Base-by-base conservation (phyloP, 2,888 invertebrate species). In the Abrostola triplasia region DNA sequence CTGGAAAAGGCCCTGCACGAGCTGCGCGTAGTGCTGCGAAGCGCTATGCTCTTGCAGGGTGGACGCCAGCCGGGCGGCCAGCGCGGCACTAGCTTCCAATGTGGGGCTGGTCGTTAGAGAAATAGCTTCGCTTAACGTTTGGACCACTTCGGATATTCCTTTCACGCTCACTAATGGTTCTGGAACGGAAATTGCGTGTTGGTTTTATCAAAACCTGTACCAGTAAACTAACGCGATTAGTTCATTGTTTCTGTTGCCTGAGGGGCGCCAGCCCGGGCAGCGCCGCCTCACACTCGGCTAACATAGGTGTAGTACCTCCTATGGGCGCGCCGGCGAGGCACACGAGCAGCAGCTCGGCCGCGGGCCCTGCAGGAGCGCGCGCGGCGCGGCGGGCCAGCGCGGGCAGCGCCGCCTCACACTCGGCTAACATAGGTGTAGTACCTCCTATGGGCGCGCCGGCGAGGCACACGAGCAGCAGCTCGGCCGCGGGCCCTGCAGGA, bases 121-220 rank as follows among this genome's bases (percentile, higher is more conserved):
- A 0, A 65, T 36, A 24, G 72, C 55, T 13, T 7, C 9, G 56
- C 51, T 35, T 0, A 67, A 36, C 50, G 40, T 48, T 6, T 50
- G 12, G 59, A 67, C 9, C 38, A 85, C 77, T 0, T 49, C 47
- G 0, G 70, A 38, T 10, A 84, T 81, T 4, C 82, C 77, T 0
- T 51, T 59, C 0, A 51, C 51, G 67, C 84, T 82, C 38, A 85
- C 78, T 42, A 85, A 53, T 38, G 83, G 62, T 35, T 88, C 89
- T 89, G 80, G 0, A 62, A 73, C 6, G 49, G 1, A 0, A 10
- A 2, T 13, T 10, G 8, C 7, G 52, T 36, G 38, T 1, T 13
- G 36, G 55, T n/a, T 9, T 24, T n/a, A n/a, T n/a, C n/a, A n/a
- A n/a, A n/a, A 24, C 24, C 24, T 24, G 24, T 24, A 24, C 24